phyloP scores from a whole-genome alignment of 1,140 invertebrate genomes.

The Pseudoatta argentina region DNA sequence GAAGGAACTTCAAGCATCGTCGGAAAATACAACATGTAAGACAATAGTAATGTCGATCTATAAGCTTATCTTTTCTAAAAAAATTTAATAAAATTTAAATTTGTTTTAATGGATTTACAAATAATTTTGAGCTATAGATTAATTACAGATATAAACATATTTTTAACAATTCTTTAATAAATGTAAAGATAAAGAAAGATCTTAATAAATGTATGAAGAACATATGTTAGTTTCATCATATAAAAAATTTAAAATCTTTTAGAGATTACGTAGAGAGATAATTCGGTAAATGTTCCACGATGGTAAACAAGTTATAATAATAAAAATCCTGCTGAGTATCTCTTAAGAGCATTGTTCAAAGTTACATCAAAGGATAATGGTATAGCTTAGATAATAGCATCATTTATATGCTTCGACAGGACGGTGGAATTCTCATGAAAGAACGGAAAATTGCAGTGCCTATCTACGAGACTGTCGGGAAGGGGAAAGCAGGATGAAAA shows the following conservation, averaged over 20 bases:
- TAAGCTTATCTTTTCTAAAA: background rate
- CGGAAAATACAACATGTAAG: constrained; percentile 11
- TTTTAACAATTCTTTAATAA: background rate
- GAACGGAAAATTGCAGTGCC: constrained; percentile 34
- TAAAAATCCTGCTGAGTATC: constrained; percentile 11
- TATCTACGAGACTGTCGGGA: constrained; percentile 16
- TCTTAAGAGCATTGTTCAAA: background rate
- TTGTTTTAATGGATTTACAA: background rate
- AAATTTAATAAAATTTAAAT: background rate
- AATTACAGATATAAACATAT: too few relatives aligned
- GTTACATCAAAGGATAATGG: constrained; percentile 5
- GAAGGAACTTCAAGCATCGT: constrained; percentile 32
- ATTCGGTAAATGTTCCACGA: background rate
- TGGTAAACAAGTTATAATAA: constrained; percentile 23
- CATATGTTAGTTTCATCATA: background rate
- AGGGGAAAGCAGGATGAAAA: constrained; percentile 6
- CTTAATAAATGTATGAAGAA: background rate
- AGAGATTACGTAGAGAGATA: background rate
- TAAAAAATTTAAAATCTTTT: background rate
- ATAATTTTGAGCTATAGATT: background rate
- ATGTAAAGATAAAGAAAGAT: background rate
- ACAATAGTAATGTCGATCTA: constrained; percentile 11
- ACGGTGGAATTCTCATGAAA: background rate
- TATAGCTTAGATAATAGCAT: constrained; percentile 33
- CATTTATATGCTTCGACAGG: constrained; percentile 52